Conservation (phyloP, 2,888 invertebrate species). For the Drosophila sordidula region DNA sequence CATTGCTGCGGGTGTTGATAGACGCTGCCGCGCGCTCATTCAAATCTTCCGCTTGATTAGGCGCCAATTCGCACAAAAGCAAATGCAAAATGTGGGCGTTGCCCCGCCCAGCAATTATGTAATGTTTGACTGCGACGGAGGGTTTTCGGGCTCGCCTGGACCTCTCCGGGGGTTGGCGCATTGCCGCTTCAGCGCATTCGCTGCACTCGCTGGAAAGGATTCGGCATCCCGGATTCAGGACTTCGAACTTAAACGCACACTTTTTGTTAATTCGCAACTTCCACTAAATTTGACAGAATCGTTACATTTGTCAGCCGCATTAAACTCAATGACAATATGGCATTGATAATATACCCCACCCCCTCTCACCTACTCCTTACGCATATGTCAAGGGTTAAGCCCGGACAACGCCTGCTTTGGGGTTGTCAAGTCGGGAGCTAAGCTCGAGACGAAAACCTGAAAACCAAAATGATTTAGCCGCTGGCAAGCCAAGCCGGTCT, state of each 20-base stretch:
- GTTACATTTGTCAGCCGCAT: slow-evolving; percentile 76
- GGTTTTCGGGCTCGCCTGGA: slow-evolving; percentile 1
- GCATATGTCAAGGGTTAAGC: slow-evolving; percentile 61
- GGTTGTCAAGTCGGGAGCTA: slow-evolving; percentile 26
- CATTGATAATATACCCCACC: slow-evolving; percentile 48
- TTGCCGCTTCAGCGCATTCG: slow-evolving; percentile 35
- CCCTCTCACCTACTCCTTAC: neutral
- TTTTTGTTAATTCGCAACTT: slow-evolving; percentile 43
- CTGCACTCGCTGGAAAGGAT: slow-evolving; percentile 45
- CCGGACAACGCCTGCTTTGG: slow-evolving; percentile 40
- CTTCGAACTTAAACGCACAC: slow-evolving; percentile 50
- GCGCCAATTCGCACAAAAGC: slow-evolving; percentile 74
- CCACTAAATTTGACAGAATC: slow-evolving; percentile 80
- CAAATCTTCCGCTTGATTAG: slow-evolving; percentile 82
- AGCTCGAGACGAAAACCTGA: slow-evolving; percentile 34
- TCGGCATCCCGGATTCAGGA: slow-evolving; percentile 3
- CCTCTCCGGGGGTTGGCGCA: slow-evolving; percentile 33
- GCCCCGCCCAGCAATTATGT: slow-evolving; percentile 67
- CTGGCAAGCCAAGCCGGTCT: slow-evolving; percentile 37
- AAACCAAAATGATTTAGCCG: slow-evolving; percentile 26
- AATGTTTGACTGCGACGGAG: slow-evolving; percentile 51
- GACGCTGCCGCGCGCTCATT: slow-evolving; percentile 54
- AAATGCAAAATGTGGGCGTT: slow-evolving; percentile 66
- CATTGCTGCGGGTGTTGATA: slow-evolving; percentile 52
- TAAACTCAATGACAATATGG: slow-evolving; percentile 72